Conservation (phyloP, 53 echinoderm and acorn worm species). For the Apostichopus leukothele region DNA sequence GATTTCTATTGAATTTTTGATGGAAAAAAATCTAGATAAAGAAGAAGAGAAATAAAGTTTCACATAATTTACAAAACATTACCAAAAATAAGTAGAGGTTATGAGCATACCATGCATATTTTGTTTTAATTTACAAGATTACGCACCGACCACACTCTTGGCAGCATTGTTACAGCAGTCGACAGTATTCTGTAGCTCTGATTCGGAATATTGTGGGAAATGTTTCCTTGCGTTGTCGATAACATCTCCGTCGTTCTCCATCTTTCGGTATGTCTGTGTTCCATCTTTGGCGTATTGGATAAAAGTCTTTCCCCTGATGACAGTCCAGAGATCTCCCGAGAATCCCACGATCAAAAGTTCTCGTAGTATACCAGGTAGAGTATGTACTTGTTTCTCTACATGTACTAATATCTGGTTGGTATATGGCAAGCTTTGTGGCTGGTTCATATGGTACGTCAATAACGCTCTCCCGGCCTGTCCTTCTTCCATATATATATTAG, state of each 20-base stretch:
- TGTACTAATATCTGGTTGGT: neutral
- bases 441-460: neutral
- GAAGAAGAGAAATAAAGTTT: no score
- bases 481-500: neutral
- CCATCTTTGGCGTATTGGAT: neutral
- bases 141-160: neutral
- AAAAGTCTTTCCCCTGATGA: neutral
- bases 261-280: no score
- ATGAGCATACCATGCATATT: no score
- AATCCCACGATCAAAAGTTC: neutral
- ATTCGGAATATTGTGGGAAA: neutral
- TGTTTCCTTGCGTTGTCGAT: neutral
- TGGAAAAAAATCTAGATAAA: no score
- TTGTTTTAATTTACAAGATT: neutral
- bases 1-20: no score
- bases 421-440: neutral
- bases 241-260: no score
- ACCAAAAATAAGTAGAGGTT: no score
- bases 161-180: neutral
- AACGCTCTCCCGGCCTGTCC: neutral
- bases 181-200: neutral
- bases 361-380: neutral
- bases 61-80: no score
- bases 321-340: neutral
- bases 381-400: neutral